Percentiles rank a stretch among this genome's conserved stretches.
Evolutionary conservation across 1,140 invertebrate species (phyloP).

Genomic region (Cydia splendana): DNA sequence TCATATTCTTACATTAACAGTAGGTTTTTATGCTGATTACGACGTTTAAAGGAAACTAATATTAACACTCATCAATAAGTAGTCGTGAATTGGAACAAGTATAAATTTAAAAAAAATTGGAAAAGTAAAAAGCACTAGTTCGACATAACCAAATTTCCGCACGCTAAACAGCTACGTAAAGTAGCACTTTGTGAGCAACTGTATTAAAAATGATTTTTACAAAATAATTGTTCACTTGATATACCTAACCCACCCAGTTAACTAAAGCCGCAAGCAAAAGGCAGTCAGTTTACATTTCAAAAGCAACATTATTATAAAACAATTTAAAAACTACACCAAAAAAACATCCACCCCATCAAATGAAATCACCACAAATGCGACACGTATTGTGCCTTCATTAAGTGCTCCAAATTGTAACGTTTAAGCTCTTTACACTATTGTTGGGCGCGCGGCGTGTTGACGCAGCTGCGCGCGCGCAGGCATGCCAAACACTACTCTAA

Average conservation of each 20-base stretch:
- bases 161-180: too few species aligned
- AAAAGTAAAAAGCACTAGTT: too few species aligned
- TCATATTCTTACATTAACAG: too few species aligned
- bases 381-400: conserved; percentile 47
- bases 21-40: too few species aligned
- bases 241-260: background rate
- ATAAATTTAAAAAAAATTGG: too few species aligned
- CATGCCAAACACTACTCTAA: background rate
- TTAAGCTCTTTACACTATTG: conserved; percentile 72
- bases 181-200: too few species aligned
- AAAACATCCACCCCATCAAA: conserved; percentile 26
- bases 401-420: conserved; percentile 63
- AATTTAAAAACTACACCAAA: conserved; percentile 28
- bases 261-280: background rate
- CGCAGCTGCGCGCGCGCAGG: conserved; percentile 68
- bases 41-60: too few species aligned
- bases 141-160: too few species aligned
- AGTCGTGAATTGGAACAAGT: too few species aligned
- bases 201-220: too few species aligned
- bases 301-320: conserved; percentile 29
- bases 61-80: too few species aligned
- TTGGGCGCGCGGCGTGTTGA: conserved; percentile 39
- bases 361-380: conserved; percentile 31
- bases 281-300: conserved; percentile 17
- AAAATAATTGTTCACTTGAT: background rate